Evolutionary conservation across 2,113 vertebrate genomes (phyloP).

Genomic region (Bubo blakistoni): DNA sequence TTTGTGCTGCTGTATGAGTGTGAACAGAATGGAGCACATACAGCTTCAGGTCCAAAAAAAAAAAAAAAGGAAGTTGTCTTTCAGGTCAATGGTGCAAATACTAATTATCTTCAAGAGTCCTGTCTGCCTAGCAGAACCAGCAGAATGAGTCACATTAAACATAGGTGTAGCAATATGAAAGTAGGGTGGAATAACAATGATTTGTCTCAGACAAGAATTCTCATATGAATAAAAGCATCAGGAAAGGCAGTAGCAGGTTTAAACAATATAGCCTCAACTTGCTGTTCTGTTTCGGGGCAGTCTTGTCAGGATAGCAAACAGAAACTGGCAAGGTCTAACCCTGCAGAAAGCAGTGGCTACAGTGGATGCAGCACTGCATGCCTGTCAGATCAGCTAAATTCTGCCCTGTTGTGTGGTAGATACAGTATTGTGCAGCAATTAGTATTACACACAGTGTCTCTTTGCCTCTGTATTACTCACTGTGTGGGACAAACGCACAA

Average conservation of each 20-base stretch:
- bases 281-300: not conserved
- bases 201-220: not conserved
- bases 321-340: not conserved
- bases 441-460: not conserved
- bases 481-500: not conserved
- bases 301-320: not conserved
- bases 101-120: constrained; percentile 4
- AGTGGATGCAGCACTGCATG: not conserved
- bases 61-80: not conserved
- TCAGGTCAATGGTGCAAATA: not conserved
- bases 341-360: not conserved
- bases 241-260: not conserved
- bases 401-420: not conserved
- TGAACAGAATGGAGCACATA: not conserved
- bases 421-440: not conserved
- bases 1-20: not conserved
- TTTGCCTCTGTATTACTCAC: not conserved
- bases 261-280: not conserved
- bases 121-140: constrained; percentile 29
- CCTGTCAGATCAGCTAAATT: not conserved
- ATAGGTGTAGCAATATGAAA: not conserved
- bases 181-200: not conserved
- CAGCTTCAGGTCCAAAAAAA: not conserved
- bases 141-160: constrained; percentile 11
- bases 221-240: not conserved